Base-by-base conservation (phyloP, 1,140 invertebrate genomes). In the Formica exsecta region DNA sequence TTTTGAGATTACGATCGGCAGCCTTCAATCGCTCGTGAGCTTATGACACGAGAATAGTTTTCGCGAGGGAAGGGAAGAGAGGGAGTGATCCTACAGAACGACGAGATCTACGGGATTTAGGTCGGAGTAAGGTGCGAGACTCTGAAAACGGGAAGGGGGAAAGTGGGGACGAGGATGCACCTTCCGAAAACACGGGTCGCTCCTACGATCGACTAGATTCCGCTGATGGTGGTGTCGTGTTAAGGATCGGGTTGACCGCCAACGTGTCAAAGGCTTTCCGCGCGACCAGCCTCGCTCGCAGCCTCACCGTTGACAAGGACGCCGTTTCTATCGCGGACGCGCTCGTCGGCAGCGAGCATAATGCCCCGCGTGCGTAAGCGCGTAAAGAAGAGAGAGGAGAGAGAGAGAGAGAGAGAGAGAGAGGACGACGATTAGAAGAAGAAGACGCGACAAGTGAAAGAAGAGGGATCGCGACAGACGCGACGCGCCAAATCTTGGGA, bases 341-440 rank as follows among this genome's bases (percentile, higher is more conserved):
- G 89, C 66, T 81, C 77, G 76, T 75, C 73, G 85, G n/a, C 88
- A 81, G 86, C 88, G 89, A 79, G 90, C 92, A 93, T 93, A 93
- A 89, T 93, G 81, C 48, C 66, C 57, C 74, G 87, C 80, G 83
- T 85, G 74, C 83, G 76, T 84, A 38, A 48, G 7, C 9, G 29
- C 85, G 86, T 84, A 65, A 86, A n/a, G 5, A 8, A 77, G 29
- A 29, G 22, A 8, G 41, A 41, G 11, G 29, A 32, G 44, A 44
- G 22, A 16, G 0, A 29, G 44, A 25, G n/a, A n/a, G n/a, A n/a
- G n/a, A 9, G n/a, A 4, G 16, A 25, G 1, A 1, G 36, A 38
- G 36, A 11, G 3, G 48, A 13, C 11, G 59, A 4, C 4, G 19
- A 65, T 0, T 0, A 0, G 8, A n/a, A 6, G n/a, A n/a, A 22